Base-by-base conservation (phyloP, 2,888 invertebrate genomes). In the Cryptops parisi region DNA sequence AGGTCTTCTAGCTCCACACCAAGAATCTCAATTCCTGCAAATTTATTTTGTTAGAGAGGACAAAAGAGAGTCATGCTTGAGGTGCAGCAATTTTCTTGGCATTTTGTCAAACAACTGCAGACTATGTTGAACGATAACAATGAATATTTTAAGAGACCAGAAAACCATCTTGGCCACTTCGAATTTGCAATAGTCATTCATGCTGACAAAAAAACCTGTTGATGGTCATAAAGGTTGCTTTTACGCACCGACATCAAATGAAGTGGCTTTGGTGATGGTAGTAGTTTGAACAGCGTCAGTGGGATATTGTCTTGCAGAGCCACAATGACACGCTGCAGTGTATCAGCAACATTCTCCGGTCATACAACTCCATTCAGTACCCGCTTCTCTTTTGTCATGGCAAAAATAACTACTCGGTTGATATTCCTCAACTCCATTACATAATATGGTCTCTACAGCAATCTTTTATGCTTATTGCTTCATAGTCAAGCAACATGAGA, bases 271-370 rank as follows among this genome's bases (percentile, higher is more conserved):
- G 15, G 33, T 33, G 15, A 33, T 33, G 33, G 33, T 33, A 33
- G 33, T 15, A 33, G 15, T 33, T 33, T 15, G 33, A 33, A 15
- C 33, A 33, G 6, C 33, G 33, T 33, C 33, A 33, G 6, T 15
- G 33, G 6, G 33, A 33, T 15, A 33, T 33, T 15, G 15, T 33
- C 6, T 15, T 9, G 33, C 9, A 33, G 15, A 33, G 33, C 15
- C 33, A 15, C 33, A 33, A 15, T 33, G 15, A 33, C 15, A 33
- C 9, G 6, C 15, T 33, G 15, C 33, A 33, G 15, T 6, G 33
- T 9, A 33, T 33, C 15, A 33, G 33, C 15, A 15, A 33, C 6
- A n/a, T 62, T 53, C 15, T 1, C 38, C n/a, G n/a, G n/a, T n/a
- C n/a, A n/a, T n/a, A n/a, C n/a, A n/a, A n/a, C n/a, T n/a, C n/a